Conservation (phyloP, 2,888 invertebrate species). For the Pollenia labialis region DNA sequence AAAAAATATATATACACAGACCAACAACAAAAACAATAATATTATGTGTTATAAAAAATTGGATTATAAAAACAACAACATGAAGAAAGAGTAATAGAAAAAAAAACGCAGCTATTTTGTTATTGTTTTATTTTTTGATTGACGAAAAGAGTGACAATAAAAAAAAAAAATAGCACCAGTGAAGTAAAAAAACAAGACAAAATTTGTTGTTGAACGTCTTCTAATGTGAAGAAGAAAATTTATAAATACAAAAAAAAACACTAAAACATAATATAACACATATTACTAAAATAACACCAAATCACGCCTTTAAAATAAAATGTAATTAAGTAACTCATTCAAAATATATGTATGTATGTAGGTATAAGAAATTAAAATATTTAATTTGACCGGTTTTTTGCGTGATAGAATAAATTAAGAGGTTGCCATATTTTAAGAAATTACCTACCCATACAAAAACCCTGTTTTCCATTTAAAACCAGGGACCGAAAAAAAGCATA, state of each 20-base stretch:
- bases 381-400: not conserved
- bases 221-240: constrained; percentile 37
- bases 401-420: constrained; percentile 26
- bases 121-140: constrained; percentile 36
- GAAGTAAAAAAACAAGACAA: not conserved
- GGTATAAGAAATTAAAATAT: not conserved
- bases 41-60: constrained; percentile 23
- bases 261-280: not conserved
- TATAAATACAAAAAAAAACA: constrained; percentile 18
- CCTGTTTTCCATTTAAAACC: too few relatives aligned
- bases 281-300: constrained; percentile 39
- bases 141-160: constrained; percentile 29
- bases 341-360: too few relatives aligned
- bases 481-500: too few relatives aligned
- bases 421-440: constrained; percentile 8
- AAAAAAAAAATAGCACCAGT: constrained; percentile 9
- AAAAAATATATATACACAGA: not conserved
- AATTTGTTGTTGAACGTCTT: not conserved
- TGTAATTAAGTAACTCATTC: not conserved
- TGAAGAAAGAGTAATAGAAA: constrained; percentile 1
- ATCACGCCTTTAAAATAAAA: constrained; percentile 27
- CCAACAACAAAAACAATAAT: constrained; percentile 19
- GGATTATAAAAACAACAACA: constrained; percentile 41
- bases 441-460: too few relatives aligned
- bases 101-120: constrained; percentile 47